phyloP scores from a whole-genome alignment of 2,797 vertebrate species.

The Siniperca scherzeri region DNA sequence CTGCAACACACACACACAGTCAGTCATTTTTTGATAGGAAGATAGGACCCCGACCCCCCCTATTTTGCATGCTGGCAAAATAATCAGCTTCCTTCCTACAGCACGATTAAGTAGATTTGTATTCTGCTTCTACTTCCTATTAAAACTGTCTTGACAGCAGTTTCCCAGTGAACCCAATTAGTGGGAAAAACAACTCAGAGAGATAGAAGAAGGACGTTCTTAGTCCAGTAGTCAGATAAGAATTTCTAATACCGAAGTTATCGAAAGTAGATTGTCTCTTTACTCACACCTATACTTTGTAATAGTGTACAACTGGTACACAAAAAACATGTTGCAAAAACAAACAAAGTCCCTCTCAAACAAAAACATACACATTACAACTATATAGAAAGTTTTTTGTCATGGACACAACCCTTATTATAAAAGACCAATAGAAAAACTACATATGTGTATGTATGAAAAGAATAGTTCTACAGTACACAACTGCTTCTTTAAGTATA shows the following conservation, averaged over 20 bases:
- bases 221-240: constrained; percentile 2
- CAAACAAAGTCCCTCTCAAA: neutral
- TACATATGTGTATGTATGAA: neutral
- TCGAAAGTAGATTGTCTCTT: neutral
- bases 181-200: constrained; percentile 53
- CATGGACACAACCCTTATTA: neutral
- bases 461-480: neutral
- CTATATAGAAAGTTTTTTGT: neutral
- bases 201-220: constrained; percentile 37
- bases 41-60: neutral
- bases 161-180: constrained; percentile 65
- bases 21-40: constrained; percentile 6
- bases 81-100: constrained; percentile 66
- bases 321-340: neutral
- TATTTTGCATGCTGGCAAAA: constrained; percentile 56
- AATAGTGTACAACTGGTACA: neutral
- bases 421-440: neutral
- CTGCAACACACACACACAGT: constrained; percentile 77
- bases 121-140: constrained; percentile 69
- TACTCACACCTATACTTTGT: neutral
- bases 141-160: constrained; percentile 70
- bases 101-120: constrained; percentile 60
- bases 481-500: neutral
- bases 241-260: neutral
- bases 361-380: neutral